Conservation (phyloP, 1,140 invertebrate species). For the Pollicipes pollicipes region DNA sequence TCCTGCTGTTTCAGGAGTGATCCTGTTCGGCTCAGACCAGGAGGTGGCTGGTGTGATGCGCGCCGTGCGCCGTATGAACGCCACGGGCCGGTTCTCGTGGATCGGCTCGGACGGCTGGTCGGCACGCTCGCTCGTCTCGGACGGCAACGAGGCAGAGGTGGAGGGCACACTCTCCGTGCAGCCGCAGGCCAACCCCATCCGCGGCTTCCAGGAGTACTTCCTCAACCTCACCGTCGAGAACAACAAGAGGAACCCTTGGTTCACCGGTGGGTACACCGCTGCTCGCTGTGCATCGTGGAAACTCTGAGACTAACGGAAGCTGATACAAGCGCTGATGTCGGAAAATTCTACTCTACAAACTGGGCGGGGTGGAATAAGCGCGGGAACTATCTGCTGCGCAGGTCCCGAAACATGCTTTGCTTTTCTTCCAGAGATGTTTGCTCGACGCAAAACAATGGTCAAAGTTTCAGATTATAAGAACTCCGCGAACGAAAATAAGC, state of each 20-base stretch:
- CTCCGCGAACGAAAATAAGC: too few relatives aligned
- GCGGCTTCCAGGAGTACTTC: conserved; percentile 76
- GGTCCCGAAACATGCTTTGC: too few relatives aligned
- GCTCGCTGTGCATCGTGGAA: too few relatives aligned
- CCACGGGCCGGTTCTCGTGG: conserved; percentile 81
- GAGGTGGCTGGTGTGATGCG: conserved; percentile 87
- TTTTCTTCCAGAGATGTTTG: too few relatives aligned
- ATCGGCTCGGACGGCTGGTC: conserved; percentile 89
- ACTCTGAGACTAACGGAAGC: too few relatives aligned
- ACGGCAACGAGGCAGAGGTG: conserved; percentile 33
- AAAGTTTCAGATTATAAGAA: too few relatives aligned
- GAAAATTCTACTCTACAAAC: too few relatives aligned
- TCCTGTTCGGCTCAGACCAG: conserved; percentile 89
- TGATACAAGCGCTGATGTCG: too few relatives aligned
- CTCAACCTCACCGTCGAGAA: conserved; percentile 62
- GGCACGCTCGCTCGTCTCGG: conserved; percentile 41
- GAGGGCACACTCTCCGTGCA: conserved; percentile 82
- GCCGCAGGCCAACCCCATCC: conserved; percentile 68
- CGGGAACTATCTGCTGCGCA: too few relatives aligned
- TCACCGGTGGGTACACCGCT: conserved; percentile 68
- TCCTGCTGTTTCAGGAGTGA: conserved; percentile 58
- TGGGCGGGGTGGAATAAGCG: too few relatives aligned
- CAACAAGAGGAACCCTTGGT: conserved; percentile 81
- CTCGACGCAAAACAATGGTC: too few relatives aligned
- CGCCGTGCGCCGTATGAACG: conserved; percentile 64